Evolutionary conservation across 2,888 invertebrate species (phyloP).

Genomic region (Hyles lineata): DNA sequence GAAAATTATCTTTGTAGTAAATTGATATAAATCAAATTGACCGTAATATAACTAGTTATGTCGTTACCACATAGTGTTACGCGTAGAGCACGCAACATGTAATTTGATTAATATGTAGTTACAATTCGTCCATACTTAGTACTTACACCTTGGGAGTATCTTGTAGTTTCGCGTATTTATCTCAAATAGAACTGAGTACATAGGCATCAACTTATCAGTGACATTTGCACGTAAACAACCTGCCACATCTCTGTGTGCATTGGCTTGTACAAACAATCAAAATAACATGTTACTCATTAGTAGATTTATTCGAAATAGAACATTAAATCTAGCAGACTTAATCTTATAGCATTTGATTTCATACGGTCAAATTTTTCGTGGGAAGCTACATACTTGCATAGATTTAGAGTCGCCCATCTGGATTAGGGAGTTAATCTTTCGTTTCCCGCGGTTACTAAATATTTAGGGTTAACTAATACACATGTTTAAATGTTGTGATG

Average conservation of each 20-base stretch:
- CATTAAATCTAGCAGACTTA: too few species aligned
- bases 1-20: slow-evolving; percentile 18
- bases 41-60: slow-evolving; percentile 43
- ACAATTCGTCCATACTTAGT: slow-evolving; percentile 8
- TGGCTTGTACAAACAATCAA: neutral
- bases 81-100: slow-evolving; percentile 32
- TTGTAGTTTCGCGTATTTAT: neutral
- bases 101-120: slow-evolving; percentile 35
- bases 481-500: too few species aligned
- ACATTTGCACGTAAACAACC: slow-evolving; percentile 4
- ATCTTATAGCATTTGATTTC: too few species aligned
- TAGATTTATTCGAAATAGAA: too few species aligned
- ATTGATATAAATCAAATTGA: slow-evolving; percentile 42
- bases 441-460: too few species aligned
- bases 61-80: slow-evolving; percentile 40
- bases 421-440: too few species aligned
- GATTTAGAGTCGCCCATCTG: too few species aligned
- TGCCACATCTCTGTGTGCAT: neutral
- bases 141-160: neutral
- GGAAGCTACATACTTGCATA: too few species aligned
- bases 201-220: slow-evolving; percentile 15
- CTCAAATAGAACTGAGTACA: slow-evolving; percentile 9
- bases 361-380: too few species aligned
- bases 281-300: neutral
- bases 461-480: too few species aligned